These are phyloP conservation scores for Diaperis boleti DNA, from an alignment of 2,888 invertebrate species.

Conservation along the genomic window DNA sequence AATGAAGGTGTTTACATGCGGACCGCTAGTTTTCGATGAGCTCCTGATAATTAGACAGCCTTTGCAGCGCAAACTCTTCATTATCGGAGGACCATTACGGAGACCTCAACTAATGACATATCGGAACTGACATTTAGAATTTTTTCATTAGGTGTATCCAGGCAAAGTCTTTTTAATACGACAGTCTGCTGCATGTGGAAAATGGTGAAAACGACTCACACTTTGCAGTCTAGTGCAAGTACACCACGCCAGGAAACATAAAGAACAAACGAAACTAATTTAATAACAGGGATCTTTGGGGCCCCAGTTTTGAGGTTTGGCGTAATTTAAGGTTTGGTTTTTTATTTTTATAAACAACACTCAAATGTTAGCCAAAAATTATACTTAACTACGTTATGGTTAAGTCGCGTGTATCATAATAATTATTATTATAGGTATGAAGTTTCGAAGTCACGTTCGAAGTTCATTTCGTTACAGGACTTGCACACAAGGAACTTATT, in stretches of 20 bases:
- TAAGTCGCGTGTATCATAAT: too few relatives aligned
- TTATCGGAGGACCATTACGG: slow-evolving; percentile 45
- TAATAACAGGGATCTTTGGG: not conserved
- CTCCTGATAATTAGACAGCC: slow-evolving; percentile 60
- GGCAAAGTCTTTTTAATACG: not conserved
- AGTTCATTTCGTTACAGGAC: too few relatives aligned
- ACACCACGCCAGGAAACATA: not conserved
- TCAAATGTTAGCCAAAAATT: not conserved
- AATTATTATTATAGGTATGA: too few relatives aligned
- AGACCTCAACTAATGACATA: slow-evolving; percentile 20
- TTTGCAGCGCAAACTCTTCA: slow-evolving; percentile 52
- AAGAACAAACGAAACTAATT: not conserved
- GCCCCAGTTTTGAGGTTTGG: not conserved
- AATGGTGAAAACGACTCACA: not conserved
- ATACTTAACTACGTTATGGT: not conserved
- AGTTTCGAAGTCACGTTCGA: too few relatives aligned
- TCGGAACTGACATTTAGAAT: slow-evolving; percentile 10
- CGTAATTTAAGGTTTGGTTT: not conserved
- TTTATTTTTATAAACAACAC: not conserved
- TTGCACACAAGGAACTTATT: too few relatives aligned
- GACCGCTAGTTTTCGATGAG: slow-evolving; percentile 56
- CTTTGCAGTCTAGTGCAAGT: not conserved
- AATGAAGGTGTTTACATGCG: slow-evolving; percentile 65
- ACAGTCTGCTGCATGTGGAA: not conserved
- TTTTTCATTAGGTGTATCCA: slow-evolving; percentile 5